phyloP scores from a whole-genome alignment of 2,888 invertebrate species.

The Therioaphis trifolii region DNA sequence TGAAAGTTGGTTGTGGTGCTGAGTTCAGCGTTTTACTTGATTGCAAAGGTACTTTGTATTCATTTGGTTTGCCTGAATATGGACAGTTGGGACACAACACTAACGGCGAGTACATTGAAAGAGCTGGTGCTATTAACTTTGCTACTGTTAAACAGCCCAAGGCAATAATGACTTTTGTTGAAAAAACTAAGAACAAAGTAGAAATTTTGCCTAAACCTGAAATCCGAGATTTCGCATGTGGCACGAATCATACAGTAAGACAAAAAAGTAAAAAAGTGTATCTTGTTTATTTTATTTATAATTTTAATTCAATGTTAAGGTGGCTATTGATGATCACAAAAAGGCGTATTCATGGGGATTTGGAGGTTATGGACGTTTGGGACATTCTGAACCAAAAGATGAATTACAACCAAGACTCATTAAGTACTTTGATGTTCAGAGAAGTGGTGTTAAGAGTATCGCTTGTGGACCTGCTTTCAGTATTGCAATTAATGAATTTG shows the following conservation, averaged over 20 bases:
- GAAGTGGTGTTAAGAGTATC: conserved; percentile 83
- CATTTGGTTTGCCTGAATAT: conserved; percentile 92
- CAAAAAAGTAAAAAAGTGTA: background rate
- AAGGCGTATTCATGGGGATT: conserved; percentile 95
- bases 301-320: conserved; percentile 70
- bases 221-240: conserved; percentile 90
- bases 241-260: conserved; percentile 86
- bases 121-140: conserved; percentile 87
- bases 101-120: conserved; percentile 93
- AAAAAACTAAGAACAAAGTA: conserved; percentile 85
- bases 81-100: conserved; percentile 95
- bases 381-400: conserved; percentile 92
- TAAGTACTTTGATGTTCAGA: conserved; percentile 88
- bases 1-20: conserved; percentile 89
- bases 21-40: conserved; percentile 94
- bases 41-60: conserved; percentile 87
- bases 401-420: conserved; percentile 88
- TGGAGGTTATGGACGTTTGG: conserved; percentile 92
- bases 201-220: conserved; percentile 77
- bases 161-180: conserved; percentile 85
- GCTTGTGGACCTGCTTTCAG: conserved; percentile 89
- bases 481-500: conserved; percentile 83
- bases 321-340: conserved; percentile 88
- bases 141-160: conserved; percentile 88
- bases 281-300: conserved; percentile 16